A percentile compares a stretch with the other conserved stretches of the same genome.
These are phyloP conservation scores for Patella ulyssiponensis DNA, from an alignment of 2,888 invertebrate genomes.

Conservation along the genomic window DNA sequence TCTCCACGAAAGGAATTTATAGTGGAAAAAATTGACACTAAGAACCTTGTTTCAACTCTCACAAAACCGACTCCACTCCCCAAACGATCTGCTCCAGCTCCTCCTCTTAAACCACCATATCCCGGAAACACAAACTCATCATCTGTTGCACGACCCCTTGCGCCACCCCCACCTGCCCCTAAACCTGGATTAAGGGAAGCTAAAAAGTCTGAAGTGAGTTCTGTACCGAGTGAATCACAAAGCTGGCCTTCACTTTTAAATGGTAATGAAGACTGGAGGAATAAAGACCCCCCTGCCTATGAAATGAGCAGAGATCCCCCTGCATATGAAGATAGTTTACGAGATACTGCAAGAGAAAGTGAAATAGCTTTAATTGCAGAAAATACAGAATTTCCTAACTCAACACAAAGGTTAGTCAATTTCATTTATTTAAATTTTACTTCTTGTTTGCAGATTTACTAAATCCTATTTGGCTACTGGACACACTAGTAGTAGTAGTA, in stretches of 20 bases:
- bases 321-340: slow-evolving; percentile 15
- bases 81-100: slow-evolving; percentile 40
- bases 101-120: slow-evolving; percentile 33
- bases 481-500: no score
- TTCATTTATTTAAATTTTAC: no score
- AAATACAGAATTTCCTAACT: no score
- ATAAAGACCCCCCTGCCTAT: slow-evolving; percentile 10
- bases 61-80: slow-evolving; percentile 35
- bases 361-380: not conserved
- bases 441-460: no score
- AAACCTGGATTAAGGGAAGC: slow-evolving; percentile 27
- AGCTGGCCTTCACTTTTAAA: not conserved
- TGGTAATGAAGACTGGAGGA: not conserved
- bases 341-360: slow-evolving; percentile 20
- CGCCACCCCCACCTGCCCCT: slow-evolving; percentile 33
- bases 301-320: slow-evolving; percentile 15
- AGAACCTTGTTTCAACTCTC: not conserved
- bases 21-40: not conserved
- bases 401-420: no score
- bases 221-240: not conserved
- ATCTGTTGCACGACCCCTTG: slow-evolving; percentile 11
- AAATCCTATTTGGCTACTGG: no score
- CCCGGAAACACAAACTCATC: slow-evolving; percentile 23
- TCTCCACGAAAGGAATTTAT: not conserved
- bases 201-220: slow-evolving; percentile 2